Evolutionary conservation across 2,797 vertebrate species (phyloP), one percentile per base, ranked within the genome.

Genomic region (Delichon dasypus): DNA sequence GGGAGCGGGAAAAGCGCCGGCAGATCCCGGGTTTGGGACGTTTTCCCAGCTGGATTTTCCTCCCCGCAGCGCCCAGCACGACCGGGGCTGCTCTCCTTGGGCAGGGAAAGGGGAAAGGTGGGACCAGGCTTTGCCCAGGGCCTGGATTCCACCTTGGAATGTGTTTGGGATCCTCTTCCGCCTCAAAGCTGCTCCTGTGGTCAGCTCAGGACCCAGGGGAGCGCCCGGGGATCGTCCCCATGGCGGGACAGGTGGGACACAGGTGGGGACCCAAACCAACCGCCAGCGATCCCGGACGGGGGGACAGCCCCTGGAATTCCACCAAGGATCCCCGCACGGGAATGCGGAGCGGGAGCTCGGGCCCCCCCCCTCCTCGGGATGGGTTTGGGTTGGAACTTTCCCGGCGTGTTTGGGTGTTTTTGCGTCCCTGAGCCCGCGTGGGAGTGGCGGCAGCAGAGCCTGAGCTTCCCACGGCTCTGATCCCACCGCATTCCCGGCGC

Each of bases 321-420:
- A 0, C 1, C 2, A 23, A 10, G 74, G 16, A 32, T 55, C 5
- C 0, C 40, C 17, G 0, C 27, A 3, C 0, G 47, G 82, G 9
- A 19, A n/a, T 0, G 1, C 34, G 51, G 40, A 38, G 36, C 36
- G 10, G 36, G 36, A 38, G 36, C 36, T 10, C 36, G 36, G 36
- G 26, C 61, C 38, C 62, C 25, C 75, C 44, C 51, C 3, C 22
- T 45, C 34, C 45, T 38, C 5, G 17, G 50, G 55, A 7, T 2
- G 25, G 44, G 48, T 53, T 20, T 0, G 1, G 34, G 12, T 32
- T 30, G 85, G 18, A 4, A 50, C 64, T 68, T 20, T 58, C 54
- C 38, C 27, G 8, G 54, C 0, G 15, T 4, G 53, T 18, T 27
- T 9, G 45, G 11, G 5, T 29, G 42, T n/a, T 61, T 40, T 18